Evolutionary conservation across 23 tunicate species (phyloP).

Genomic region (Halocynthia roretzi): DNA sequence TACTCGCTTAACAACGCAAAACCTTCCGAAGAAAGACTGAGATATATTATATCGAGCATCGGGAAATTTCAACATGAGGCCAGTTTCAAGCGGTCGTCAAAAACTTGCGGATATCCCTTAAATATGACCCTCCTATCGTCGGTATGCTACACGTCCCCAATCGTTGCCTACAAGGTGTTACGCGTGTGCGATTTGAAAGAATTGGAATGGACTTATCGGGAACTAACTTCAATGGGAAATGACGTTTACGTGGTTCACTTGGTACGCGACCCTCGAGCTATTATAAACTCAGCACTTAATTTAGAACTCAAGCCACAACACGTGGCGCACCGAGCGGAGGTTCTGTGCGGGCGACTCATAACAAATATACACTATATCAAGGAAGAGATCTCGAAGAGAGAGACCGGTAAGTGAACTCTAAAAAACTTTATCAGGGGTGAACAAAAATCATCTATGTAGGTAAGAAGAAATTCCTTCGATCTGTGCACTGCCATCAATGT

Average conservation of each 20-base stretch:
- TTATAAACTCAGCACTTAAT: background rate
- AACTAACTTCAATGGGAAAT: background rate
- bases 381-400: too few relatives aligned
- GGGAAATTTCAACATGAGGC: too few relatives aligned
- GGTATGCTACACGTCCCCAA: background rate
- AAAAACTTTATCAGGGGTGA: too few relatives aligned
- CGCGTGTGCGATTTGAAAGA: background rate
- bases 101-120: background rate
- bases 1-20: background rate
- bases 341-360: too few relatives aligned
- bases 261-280: slow-evolving; percentile 4
- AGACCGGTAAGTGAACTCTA: too few relatives aligned
- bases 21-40: background rate
- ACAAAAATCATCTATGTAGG: too few relatives aligned
- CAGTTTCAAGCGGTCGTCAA: background rate
- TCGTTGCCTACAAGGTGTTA: background rate
- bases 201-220: background rate
- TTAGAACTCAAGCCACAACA: background rate
- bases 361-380: too few relatives aligned
- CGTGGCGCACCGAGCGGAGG: background rate
- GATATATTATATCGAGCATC: background rate
- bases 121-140: background rate
- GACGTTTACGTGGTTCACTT: background rate
- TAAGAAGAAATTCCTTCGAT: too few relatives aligned
- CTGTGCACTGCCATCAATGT: too few relatives aligned